These are phyloP conservation scores for Dysidea cf. avara DNA, from an alignment of 37 sponge, comb jelly and placozoan species.

Conservation along the genomic window DNA sequence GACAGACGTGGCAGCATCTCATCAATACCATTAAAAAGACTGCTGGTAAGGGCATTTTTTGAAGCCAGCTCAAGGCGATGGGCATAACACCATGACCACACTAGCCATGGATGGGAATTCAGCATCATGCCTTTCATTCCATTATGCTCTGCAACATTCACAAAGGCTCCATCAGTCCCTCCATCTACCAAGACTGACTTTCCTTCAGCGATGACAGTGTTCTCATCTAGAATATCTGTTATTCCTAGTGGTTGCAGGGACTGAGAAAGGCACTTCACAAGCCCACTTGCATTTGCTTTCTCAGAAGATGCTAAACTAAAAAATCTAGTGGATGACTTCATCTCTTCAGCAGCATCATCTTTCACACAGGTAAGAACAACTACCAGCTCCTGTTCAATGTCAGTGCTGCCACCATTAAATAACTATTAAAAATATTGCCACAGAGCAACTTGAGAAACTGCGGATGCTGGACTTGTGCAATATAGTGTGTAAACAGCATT, in stretches of 20 bases:
- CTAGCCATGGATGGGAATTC: no score
- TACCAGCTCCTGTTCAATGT: constrained; percentile 6
- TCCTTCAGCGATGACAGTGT: no score
- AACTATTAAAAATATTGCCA: neutral
- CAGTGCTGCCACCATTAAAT: constrained; percentile 19
- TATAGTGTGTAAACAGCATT: neutral
- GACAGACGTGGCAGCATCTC: no score
- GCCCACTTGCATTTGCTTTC: neutral
- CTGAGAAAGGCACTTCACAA: no score
- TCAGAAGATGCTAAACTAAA: neutral
- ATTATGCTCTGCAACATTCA: no score
- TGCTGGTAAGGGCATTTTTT: constrained; percentile 26
- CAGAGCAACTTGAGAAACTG: neutral
- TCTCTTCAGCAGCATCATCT: no score
- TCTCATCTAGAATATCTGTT: constrained; percentile 10
- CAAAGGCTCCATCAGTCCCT: constrained; percentile 17
- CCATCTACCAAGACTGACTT: constrained; percentile 15
- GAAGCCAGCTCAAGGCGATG: no score
- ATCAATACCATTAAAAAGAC: constrained; percentile 11
- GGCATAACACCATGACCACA: no score
- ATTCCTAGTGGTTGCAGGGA: constrained; percentile 13
- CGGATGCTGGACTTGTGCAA: constrained; percentile 1
- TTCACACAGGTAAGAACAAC: neutral
- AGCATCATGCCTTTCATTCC: no score
- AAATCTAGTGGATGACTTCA: constrained; percentile 1